These are phyloP conservation scores for Sebastes goodei DNA, from an alignment of 2,797 vertebrate genomes.

Conservation along the genomic window DNA sequence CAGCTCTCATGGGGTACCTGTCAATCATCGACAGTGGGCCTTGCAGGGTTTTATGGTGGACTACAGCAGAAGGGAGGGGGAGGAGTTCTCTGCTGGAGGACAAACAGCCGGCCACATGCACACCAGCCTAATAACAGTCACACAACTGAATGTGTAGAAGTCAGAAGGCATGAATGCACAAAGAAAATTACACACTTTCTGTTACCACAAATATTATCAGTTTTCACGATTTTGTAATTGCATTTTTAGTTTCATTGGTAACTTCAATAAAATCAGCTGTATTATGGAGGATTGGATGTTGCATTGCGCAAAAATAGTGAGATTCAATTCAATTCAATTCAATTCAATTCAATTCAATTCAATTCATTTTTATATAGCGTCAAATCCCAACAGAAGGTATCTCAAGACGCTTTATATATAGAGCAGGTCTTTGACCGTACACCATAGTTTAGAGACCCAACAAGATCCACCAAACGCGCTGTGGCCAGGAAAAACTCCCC, in stretches of 20 bases:
- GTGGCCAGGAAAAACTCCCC: too few relatives aligned
- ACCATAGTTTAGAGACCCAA: too few relatives aligned
- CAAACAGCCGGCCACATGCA: conserved; percentile 32
- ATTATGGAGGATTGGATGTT: neutral
- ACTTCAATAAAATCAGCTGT: neutral
- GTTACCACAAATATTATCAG: neutral
- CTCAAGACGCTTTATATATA: too few relatives aligned
- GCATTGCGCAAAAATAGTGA: neutral
- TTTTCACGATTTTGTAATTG: neutral
- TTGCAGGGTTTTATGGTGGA: conserved; percentile 50
- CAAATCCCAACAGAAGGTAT: too few relatives aligned
- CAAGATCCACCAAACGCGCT: too few relatives aligned
- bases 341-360: too few relatives aligned
- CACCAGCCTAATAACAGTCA: conserved; percentile 1
- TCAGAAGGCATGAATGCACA: neutral
- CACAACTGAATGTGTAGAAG: neutral
- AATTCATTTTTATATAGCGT: too few relatives aligned
- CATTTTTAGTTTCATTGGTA: neutral
- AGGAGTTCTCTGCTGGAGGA: conserved; percentile 24
- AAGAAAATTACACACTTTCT: neutral
- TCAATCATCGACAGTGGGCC: conserved; percentile 56
- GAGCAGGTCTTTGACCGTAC: too few relatives aligned
- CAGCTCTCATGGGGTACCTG: conserved; percentile 63
- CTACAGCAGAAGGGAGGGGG: neutral
- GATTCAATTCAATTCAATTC: too few relatives aligned